phyloP scores from a whole-genome alignment of 1,140 invertebrate genomes.

The Cherax destructor region DNA sequence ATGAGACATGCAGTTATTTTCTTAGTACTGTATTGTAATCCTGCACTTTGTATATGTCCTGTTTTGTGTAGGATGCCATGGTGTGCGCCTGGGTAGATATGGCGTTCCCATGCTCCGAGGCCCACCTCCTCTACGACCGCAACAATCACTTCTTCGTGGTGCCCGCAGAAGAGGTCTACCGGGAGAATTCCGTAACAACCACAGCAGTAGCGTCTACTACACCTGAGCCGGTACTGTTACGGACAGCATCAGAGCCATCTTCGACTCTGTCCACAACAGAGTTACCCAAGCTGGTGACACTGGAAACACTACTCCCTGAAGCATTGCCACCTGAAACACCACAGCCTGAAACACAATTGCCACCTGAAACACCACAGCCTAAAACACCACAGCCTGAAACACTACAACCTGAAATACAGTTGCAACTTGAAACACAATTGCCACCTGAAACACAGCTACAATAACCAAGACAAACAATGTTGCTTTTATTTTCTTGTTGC shows the following conservation, averaged over 20 bases:
- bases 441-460: too few species aligned
- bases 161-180: constrained; percentile 46
- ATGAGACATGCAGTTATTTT: too few species aligned
- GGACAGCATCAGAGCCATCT: background rate
- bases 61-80: constrained; percentile 49
- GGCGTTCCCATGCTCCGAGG: constrained; percentile 49
- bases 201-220: background rate
- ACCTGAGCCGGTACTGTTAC: background rate
- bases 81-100: constrained; percentile 47
- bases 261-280: background rate
- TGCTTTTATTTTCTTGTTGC: too few species aligned
- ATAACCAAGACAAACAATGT: too few species aligned
- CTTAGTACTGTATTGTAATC: too few species aligned
- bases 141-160: constrained; percentile 59
- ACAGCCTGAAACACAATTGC: background rate
- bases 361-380: too few species aligned
- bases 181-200: background rate
- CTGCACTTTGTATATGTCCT: background rate
- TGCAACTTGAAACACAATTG: too few species aligned
- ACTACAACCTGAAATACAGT: too few species aligned
- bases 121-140: constrained; percentile 41
- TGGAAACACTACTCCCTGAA: background rate
- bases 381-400: too few species aligned
- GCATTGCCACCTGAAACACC: background rate
- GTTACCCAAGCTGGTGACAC: background rate